phyloP scores from a whole-genome alignment of 2,888 invertebrate species.

The Cabera pusaria region DNA sequence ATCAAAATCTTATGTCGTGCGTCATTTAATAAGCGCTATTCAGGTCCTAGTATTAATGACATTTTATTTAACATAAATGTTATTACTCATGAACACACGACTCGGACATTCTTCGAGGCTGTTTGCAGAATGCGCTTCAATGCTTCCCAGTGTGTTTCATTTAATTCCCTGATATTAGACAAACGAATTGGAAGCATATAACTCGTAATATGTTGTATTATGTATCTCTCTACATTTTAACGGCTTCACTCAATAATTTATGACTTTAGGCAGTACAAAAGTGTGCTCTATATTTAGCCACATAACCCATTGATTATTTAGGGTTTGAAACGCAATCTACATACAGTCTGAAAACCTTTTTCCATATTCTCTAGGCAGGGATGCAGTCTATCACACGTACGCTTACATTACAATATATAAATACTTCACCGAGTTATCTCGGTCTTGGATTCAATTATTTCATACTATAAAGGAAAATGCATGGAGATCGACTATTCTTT shows the following conservation, averaged over 20 bases:
- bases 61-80: conserved; percentile 8
- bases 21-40: conserved; percentile 15
- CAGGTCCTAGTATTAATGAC: conserved; percentile 5
- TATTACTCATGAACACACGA: conserved; percentile 24
- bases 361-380: conserved; percentile 21
- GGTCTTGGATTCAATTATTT: conserved; percentile 31
- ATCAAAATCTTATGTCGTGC: conserved; percentile 31
- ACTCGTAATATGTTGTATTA: too few species aligned
- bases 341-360: conserved; percentile 1
- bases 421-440: conserved; percentile 47
- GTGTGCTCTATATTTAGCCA: too few species aligned
- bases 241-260: too few species aligned
- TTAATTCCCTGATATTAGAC: too few species aligned
- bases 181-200: too few species aligned
- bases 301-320: too few species aligned
- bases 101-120: conserved; percentile 12
- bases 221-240: too few species aligned
- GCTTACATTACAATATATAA: conserved; percentile 43
- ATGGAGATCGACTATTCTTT: conserved; percentile 38
- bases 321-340: too few species aligned
- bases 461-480: conserved; percentile 40
- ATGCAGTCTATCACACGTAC: conserved; percentile 65
- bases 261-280: too few species aligned
- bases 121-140: conserved; percentile 4
- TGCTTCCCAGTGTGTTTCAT: too few species aligned